Conservation (phyloP, 1,140 invertebrate genomes). For the Luehdorfia chinensis region DNA sequence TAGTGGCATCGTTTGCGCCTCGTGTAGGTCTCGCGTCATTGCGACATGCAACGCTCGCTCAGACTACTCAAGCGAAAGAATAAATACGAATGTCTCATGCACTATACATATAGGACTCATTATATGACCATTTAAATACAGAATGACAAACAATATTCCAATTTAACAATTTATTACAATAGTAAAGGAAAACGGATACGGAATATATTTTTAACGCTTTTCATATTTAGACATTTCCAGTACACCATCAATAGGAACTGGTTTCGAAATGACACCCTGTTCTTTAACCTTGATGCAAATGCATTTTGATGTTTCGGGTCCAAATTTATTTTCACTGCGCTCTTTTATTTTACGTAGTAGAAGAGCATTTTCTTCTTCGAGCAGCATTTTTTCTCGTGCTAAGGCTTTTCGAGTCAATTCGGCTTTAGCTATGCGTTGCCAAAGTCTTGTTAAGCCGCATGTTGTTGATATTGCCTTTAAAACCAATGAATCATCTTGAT, state of each 20-base stretch:
- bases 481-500: constrained; percentile 54
- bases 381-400: constrained; percentile 48
- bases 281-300: constrained; percentile 25
- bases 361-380: constrained; percentile 53
- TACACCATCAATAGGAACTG: constrained; percentile 41
- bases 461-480: constrained; percentile 46
- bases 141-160: too few relatives aligned
- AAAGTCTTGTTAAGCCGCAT: constrained; percentile 52
- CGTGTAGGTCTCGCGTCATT: constrained; percentile 42
- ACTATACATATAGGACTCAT: constrained; percentile 4
- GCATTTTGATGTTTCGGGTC: constrained; percentile 36
- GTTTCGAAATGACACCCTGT: constrained; percentile 18
- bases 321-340: constrained; percentile 32
- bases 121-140: constrained; percentile 1
- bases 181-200: too few relatives aligned
- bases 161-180: too few relatives aligned
- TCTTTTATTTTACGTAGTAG: constrained; percentile 41
- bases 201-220: too few relatives aligned
- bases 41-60: constrained; percentile 39
- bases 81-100: constrained; percentile 27
- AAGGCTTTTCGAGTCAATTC: constrained; percentile 54
- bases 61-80: constrained; percentile 31
- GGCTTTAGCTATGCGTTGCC: constrained; percentile 59
- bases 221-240: constrained; percentile 45
- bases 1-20: constrained; percentile 55